phyloP scores from a whole-genome alignment of 2,113 vertebrate genomes.

The Otus sunia region DNA sequence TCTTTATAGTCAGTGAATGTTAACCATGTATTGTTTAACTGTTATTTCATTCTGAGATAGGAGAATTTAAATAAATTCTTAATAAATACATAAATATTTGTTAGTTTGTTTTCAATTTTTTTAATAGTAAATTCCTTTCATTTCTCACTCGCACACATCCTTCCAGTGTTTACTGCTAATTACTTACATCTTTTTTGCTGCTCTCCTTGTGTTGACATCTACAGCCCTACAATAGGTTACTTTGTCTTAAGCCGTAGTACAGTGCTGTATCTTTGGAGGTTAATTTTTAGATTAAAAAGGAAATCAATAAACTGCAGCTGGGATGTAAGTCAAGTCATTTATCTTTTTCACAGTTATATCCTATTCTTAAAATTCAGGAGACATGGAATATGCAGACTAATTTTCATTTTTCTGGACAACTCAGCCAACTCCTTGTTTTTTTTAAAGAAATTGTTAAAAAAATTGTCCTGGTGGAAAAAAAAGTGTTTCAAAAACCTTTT shows the following conservation, averaged over 20 bases:
- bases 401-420: background rate
- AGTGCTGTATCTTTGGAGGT: background rate
- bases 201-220: background rate
- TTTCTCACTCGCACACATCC: background rate
- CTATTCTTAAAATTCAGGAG: background rate
- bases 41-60: background rate
- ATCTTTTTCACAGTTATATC: background rate
- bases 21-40: background rate
- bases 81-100: background rate
- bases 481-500: background rate
- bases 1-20: background rate
- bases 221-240: background rate
- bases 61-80: background rate
- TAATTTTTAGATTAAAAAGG: background rate
- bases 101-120: background rate
- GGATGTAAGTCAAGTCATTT: background rate
- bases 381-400: background rate
- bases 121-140: background rate
- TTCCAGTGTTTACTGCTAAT: background rate
- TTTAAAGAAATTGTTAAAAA: background rate
- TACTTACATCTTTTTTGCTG: background rate
- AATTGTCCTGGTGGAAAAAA: background rate
- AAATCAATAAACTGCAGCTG: background rate
- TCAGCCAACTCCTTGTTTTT: background rate
- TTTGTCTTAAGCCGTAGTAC: background rate